A percentile compares a stretch with the other conserved stretches of the same genome.
phyloP scores from a whole-genome alignment of 2,797 vertebrate genomes.

The Karalla daura region DNA sequence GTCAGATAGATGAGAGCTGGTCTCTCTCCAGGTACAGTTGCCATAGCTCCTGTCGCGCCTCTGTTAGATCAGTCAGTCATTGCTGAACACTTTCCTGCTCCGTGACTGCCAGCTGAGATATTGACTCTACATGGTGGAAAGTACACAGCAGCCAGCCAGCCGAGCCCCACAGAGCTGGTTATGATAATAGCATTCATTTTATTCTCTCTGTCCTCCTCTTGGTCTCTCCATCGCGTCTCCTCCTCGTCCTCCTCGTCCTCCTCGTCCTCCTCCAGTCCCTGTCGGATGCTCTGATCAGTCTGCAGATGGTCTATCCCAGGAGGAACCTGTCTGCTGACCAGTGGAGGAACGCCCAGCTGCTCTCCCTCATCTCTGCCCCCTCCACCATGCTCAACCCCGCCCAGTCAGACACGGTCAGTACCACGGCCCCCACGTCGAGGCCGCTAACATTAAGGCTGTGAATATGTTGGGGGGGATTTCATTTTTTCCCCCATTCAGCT shows the following conservation, averaged over 20 bases:
- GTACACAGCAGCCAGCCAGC: too few relatives aligned
- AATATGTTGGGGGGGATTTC: too few relatives aligned
- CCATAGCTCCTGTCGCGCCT: neutral
- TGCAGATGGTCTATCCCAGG: constrained; percentile 98
- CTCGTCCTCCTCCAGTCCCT: constrained; percentile 85
- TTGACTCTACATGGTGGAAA: neutral
- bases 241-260: neutral
- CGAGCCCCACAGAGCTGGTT: too few relatives aligned
- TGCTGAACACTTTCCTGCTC: neutral
- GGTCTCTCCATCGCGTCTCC: neutral
- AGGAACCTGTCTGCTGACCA: constrained; percentile 98
- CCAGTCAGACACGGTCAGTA: constrained; percentile 95
- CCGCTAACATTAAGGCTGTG: too few relatives aligned
- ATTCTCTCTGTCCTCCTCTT: too few relatives aligned
- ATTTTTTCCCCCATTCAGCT: too few relatives aligned
- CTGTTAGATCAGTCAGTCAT: constrained; percentile 3
- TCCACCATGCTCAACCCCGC: constrained; percentile 99
- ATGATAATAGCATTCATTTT: too few relatives aligned
- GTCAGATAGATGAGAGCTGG: neutral
- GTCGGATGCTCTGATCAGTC: constrained; percentile 95
- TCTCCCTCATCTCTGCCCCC: constrained; percentile 97
- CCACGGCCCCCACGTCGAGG: too few relatives aligned
- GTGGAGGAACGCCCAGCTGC: constrained; percentile 97
- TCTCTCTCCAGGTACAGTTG: neutral
- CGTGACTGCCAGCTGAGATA: neutral